Base-by-base conservation (phyloP, 2,797 vertebrate genomes). In the Sebastes taczanowskii region DNA sequence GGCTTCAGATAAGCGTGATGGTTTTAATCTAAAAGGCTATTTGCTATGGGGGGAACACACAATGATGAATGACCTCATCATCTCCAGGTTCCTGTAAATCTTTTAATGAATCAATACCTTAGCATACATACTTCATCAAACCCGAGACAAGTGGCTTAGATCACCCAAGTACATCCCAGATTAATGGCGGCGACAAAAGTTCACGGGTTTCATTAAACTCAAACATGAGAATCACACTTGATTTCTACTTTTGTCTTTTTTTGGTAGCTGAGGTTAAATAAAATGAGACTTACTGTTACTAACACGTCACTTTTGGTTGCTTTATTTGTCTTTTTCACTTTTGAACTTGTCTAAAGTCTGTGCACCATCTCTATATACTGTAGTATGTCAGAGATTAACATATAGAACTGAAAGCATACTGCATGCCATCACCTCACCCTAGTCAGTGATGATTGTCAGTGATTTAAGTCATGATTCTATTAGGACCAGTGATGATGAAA, bases 51-150 rank as follows among this genome's bases (percentile, higher is more conserved):
- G 85, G 86, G 52, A 73, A 67, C 70, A 70, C 82, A 76, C 74
- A 52, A 20, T 80, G 86, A 91, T 78, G 83, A 84, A 92, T 89
- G 87, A 92, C 83, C 83, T 90, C 83, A 92, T 92, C 88, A 90
- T 87, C 81, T 85, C 16, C 73, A 86, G 77, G 81, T 79, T 91
- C 79, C 84, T 90, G 80, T 92, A 91, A 90, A 92, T 91, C 75
- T 91, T 92, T 82, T 81, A 81, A 93, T 67, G 69, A 92, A 92
- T 93, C 90, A 88, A 91, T 91, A 90, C 25, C 46, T 81, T 34
- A 53, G 78, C 77, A 82, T 81, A 82, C 35, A 70, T 84, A 68
- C 87, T 88, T 88, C 72, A 91, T 86, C 83, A 89, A 83, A 71
- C 63, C 46, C 14, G 13, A 77, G 78, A 78, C 84, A 81, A 90